Base-by-base conservation (phyloP, 23 tunicate species). In the Trididemnum nubilum region DNA sequence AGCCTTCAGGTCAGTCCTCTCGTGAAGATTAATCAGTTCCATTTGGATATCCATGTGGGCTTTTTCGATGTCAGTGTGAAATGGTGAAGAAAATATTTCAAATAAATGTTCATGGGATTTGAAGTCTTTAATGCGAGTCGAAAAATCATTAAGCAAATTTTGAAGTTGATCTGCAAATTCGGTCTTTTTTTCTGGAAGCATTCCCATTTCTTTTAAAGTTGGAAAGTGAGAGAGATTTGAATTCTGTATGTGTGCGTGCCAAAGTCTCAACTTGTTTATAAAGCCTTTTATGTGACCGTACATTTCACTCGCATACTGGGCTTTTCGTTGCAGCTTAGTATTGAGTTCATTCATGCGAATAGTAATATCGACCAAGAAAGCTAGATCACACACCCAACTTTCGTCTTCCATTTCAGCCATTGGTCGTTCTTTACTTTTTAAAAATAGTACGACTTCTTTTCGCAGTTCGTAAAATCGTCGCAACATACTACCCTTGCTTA, bases 101-200 rank as follows among this genome's bases (percentile, higher is more conserved):
- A 82, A 82, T 78, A 82, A 72, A 72, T 82, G 80, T 72, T 82
- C 85, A 49, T 82, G 80, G 36, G 85, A 82, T 82, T 82, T 82
- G 65, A 82, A 82, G 85, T 82, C 79, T 60, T 80, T 80, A 70
- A 80, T 67, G 58, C 84, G 54, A 64, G 26, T 54, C 77, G 36
- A 67, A 80, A 80, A 67, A 67, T 80, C 84, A 82, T 50, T 25
- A 81, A 82, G 40, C 38, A 82, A 73, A 32, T 80, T 80, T 80
- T 80, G 52, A 80, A 80, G 79, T 80, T 77, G 82, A 22, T 58
- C 82, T 77, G 52, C 82, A 29, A 57, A 77, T 77, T 77, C 72
- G 30, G 72, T 77, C 82, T 77, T 77, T n/a, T n/a, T n/a, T 35
- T 57, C 82, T 22, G 70, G 37, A 77, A 15, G 35, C 71, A 77